Evolutionary conservation across 2,113 vertebrate species (phyloP).

Genomic region (Sturnus vulgaris): DNA sequence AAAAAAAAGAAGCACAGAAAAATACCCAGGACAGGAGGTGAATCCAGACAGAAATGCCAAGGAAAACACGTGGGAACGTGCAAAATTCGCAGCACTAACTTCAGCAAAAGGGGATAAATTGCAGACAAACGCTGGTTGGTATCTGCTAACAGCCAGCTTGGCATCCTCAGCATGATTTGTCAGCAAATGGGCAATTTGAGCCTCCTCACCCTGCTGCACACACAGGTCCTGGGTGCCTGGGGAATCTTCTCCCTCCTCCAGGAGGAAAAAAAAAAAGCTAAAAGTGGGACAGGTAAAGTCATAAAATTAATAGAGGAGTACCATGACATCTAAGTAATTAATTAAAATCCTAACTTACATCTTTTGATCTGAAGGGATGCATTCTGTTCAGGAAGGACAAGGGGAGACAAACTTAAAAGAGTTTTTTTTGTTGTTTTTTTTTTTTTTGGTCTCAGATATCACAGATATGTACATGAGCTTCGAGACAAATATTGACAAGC

Average conservation of each 20-base stretch:
- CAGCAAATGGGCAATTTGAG: not conserved
- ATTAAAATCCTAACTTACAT: not conserved
- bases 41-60: not conserved
- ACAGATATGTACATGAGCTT: not conserved
- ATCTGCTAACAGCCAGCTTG: fast-evolving
- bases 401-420: not conserved
- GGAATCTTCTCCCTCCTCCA: not conserved
- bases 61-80: not conserved
- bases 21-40: fast-evolving
- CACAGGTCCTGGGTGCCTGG: fast-evolving
- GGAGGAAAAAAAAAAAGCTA: not conserved
- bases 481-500: not conserved
- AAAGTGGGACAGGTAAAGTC: not conserved
- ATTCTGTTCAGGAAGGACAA: not conserved
- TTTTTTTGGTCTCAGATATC: not conserved
- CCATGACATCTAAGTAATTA: not conserved
- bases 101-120: not conserved
- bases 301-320: not conserved
- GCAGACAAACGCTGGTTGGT: not conserved
- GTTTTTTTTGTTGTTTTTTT: too few species aligned
- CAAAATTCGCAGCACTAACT: not conserved
- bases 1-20: not conserved
- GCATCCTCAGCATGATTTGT: not conserved
- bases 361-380: not conserved
- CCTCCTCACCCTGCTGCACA: not conserved